Evolutionary conservation across 2,888 invertebrate genomes (phyloP).

Genomic region (Ametastegia equiseti): DNA sequence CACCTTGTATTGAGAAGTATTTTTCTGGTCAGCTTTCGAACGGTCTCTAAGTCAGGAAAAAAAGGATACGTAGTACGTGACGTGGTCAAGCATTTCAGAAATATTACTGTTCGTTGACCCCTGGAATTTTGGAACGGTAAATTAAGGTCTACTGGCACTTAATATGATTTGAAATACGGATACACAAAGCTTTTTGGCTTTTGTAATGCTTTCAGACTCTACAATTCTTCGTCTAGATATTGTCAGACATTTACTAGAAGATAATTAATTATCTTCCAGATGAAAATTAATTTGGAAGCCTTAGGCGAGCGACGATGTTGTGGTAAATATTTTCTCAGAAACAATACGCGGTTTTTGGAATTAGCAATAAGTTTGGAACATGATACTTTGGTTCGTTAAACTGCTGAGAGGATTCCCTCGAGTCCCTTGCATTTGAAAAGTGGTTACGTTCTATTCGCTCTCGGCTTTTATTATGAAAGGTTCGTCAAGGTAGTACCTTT

Average conservation of each 20-base stretch:
- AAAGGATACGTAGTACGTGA: conserved; percentile 3
- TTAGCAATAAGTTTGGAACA: conserved; percentile 2
- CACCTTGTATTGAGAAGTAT: conserved; percentile 12
- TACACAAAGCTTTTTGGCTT: too few relatives aligned
- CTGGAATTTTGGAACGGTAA: not conserved
- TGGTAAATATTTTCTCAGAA: not conserved
- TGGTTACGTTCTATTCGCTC: conserved; percentile 5
- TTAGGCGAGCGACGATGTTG: not conserved
- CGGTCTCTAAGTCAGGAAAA: not conserved
- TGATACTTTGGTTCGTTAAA: conserved; percentile 37
- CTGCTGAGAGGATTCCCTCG: not conserved
- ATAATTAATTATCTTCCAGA: not conserved
- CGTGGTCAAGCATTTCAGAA: not conserved
- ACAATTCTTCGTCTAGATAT: too few relatives aligned
- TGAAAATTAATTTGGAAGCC: too few relatives aligned
- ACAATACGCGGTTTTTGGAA: not conserved
- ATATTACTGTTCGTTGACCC: not conserved
- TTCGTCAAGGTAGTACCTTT: not conserved
- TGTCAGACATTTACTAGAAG: not conserved
- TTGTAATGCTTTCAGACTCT: too few relatives aligned
- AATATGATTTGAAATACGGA: too few relatives aligned
- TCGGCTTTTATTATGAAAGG: conserved; percentile 16
- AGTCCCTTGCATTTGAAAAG: conserved; percentile 15
- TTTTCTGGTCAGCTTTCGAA: not conserved
- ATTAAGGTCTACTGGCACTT: not conserved